phyloP scores from a whole-genome alignment of 2,797 vertebrate genomes.

The Danio jaintianensis region DNA sequence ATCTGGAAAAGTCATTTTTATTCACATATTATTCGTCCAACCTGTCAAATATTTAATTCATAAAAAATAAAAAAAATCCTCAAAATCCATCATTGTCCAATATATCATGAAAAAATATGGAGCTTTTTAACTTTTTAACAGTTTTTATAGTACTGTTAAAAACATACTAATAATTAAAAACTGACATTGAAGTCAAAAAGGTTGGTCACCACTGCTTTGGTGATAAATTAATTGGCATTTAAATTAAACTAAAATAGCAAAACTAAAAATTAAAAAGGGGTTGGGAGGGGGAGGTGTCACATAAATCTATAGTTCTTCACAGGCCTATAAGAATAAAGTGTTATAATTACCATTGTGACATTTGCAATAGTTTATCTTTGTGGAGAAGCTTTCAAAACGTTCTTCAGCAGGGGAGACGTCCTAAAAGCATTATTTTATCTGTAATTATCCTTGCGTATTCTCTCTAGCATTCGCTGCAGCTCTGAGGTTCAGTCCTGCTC shows the following conservation, averaged over 20 bases:
- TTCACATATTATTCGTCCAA: too few species aligned
- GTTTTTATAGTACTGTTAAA: too few species aligned
- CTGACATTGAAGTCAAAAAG: too few species aligned
- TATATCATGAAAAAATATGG: too few species aligned
- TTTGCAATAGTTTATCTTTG: constrained; percentile 63
- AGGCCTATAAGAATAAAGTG: constrained; percentile 62
- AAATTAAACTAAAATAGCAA: not conserved
- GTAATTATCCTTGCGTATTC: constrained; percentile 72
- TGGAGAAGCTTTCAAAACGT: constrained; percentile 55
- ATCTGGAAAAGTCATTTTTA: too few species aligned
- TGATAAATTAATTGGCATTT: too few species aligned
- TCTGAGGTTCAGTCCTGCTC: constrained; percentile 69
- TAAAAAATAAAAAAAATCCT: too few species aligned
- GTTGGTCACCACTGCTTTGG: too few species aligned
- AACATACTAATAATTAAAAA: too few species aligned
- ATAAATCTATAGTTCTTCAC: constrained; percentile 60
- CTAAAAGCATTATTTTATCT: constrained; percentile 74
- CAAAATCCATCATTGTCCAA: too few species aligned
- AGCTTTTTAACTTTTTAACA: too few species aligned
- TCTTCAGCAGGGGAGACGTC: constrained; percentile 61
- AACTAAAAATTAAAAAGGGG: constrained; percentile 4
- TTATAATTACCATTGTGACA: constrained; percentile 66
- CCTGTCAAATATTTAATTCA: too few species aligned
- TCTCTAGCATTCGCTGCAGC: constrained; percentile 64
- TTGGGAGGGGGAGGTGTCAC: not conserved